phyloP scores from a whole-genome alignment of 2,888 invertebrate genomes.

The Pseudococcus longispinus region DNA sequence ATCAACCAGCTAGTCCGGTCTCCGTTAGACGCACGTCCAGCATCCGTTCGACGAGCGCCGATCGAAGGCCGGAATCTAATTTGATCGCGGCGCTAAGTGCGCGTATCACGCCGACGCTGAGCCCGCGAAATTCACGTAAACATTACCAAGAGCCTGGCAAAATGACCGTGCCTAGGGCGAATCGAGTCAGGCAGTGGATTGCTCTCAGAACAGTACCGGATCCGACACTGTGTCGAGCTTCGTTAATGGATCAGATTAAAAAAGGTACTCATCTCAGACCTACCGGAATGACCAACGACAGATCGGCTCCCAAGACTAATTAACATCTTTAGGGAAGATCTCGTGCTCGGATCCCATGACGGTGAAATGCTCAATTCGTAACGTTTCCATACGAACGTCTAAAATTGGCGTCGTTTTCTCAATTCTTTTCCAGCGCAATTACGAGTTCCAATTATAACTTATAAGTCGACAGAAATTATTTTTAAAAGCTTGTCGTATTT shows the following conservation, averaged over 20 bases:
- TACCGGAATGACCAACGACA: slow-evolving; percentile 79
- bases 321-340: slow-evolving; percentile 2
- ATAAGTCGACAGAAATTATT: neutral
- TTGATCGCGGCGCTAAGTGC: slow-evolving; percentile 78
- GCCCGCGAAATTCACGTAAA: slow-evolving; percentile 68
- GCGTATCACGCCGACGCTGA: slow-evolving; percentile 70
- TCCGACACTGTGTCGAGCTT: slow-evolving; percentile 81
- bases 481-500: neutral
- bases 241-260: slow-evolving; percentile 93
- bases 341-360: neutral
- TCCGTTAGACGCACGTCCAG: slow-evolving; percentile 60
- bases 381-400: neutral
- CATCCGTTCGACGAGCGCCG: slow-evolving; percentile 59
- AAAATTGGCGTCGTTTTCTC: neutral
- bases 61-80: slow-evolving; percentile 65
- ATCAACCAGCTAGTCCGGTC: slow-evolving; percentile 82
- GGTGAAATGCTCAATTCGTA: neutral
- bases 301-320: slow-evolving; percentile 85
- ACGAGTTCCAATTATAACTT: neutral
- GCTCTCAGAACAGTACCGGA: slow-evolving; percentile 65
- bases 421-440: neutral
- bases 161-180: slow-evolving; percentile 66
- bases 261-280: slow-evolving; percentile 82
- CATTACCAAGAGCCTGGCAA: slow-evolving; percentile 63
- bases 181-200: slow-evolving; percentile 75